Percentiles rank a stretch among this genome's conserved stretches.
phyloP scores from a whole-genome alignment of 1,140 invertebrate genomes.

The Trinorchestia longiramus region DNA sequence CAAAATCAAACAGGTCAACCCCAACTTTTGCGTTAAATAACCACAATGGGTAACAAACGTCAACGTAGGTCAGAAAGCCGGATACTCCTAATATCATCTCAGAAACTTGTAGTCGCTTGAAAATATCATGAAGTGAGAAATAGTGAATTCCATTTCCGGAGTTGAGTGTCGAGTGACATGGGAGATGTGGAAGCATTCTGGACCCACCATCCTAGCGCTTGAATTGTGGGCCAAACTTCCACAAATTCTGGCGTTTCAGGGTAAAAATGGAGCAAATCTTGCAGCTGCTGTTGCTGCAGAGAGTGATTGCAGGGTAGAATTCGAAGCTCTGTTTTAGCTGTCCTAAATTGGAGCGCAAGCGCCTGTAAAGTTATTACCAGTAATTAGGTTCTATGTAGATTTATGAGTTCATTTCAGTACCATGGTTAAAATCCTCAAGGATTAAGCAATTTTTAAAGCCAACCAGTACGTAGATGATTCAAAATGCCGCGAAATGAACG shows the following conservation, averaged over 20 bases:
- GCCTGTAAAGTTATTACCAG: background rate
- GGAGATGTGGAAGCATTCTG: background rate
- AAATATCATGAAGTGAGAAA: background rate
- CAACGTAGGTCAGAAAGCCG: background rate
- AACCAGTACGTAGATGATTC: background rate
- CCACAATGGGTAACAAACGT: background rate
- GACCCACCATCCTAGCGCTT: background rate
- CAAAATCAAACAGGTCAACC: background rate
- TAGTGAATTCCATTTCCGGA: slow-evolving; percentile 1
- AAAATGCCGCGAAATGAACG: background rate
- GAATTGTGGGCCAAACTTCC: background rate
- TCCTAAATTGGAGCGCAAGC: background rate
- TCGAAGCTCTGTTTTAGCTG: background rate
- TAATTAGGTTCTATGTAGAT: background rate
- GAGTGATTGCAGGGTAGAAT: background rate
- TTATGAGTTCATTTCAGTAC: background rate
- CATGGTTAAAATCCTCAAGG: background rate
- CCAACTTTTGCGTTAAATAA: background rate
- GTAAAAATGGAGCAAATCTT: background rate
- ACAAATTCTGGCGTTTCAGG: background rate
- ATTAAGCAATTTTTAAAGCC: background rate
- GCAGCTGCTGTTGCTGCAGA: background rate
- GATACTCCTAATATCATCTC: background rate
- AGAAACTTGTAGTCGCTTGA: background rate
- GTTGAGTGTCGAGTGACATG: background rate